These are phyloP conservation scores for Pteronotus mesoamericanus DNA, from an alignment of 2,797 vertebrate genomes.

Conservation along the genomic window DNA sequence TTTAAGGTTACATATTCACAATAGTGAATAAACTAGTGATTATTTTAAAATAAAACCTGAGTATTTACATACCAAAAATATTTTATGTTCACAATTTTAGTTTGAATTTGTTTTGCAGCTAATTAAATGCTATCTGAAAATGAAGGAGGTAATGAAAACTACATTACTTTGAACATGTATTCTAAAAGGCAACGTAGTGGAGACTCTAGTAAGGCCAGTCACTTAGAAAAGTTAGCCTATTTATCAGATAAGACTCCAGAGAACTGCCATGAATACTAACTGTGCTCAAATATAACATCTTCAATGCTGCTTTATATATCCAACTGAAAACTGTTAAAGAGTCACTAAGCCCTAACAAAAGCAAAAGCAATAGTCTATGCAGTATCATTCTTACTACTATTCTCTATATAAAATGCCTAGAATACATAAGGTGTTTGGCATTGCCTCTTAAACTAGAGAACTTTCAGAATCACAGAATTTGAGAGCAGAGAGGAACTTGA, in stretches of 20 bases:
- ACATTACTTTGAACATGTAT: not conserved
- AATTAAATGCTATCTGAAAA: not conserved
- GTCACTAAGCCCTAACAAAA: not conserved
- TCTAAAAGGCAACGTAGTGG: not conserved
- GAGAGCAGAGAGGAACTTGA: not conserved
- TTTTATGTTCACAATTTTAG: not conserved
- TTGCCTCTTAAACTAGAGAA: not conserved
- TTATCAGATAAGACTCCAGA: not conserved
- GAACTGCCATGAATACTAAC: not conserved
- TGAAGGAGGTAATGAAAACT: not conserved
- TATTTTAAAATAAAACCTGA: conserved; percentile 19
- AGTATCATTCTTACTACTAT: not conserved
- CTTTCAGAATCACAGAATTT: not conserved
- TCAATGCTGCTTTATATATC: not conserved
- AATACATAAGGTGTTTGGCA: not conserved
- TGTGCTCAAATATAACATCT: not conserved
- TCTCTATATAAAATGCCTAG: not conserved
- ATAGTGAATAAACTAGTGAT: not conserved
- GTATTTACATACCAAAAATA: not conserved
- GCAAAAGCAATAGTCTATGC: not conserved
- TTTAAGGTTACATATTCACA: conserved; percentile 17
- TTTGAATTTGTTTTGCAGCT: conserved; percentile 1
- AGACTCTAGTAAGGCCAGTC: not conserved
- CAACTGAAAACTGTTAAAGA: not conserved
- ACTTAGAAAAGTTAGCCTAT: not conserved